Evolutionary conservation across 2,797 vertebrate species (phyloP), one percentile per base, ranked within the genome.

Genomic region (Cetoscarus ocellatus): DNA sequence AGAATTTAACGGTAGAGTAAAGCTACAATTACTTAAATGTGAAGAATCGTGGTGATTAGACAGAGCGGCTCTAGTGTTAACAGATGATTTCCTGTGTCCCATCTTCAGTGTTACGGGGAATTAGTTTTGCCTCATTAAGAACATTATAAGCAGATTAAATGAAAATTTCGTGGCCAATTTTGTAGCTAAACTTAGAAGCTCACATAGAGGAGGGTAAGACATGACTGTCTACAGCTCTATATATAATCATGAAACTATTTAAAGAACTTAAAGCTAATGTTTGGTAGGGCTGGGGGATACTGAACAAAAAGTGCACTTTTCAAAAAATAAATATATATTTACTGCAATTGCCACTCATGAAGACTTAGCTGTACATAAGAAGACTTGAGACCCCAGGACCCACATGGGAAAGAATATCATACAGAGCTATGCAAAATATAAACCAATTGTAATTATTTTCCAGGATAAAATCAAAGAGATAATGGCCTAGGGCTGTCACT

Each of bases 241-340:
- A 79, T 75, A 77, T 57, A 7, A 77, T 83, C 71, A 73, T 48
- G 42, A 79, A 86, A 81, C 47, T 65, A 82, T 72, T 76, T 72
- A 57, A 83, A 64, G 51, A 73, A 54, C 44, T 54, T 68, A 69
- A 35, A 75, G 69, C 67, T 43, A 27, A 2, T 27, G 27, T 27
- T 27, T 27, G 27, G 27, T 27, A 27, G 27, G 27, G 27, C 27
- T 27, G 27, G 27, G 27, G 4, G 27, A 27, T 27, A 27, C 2
- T 27, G 27, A 27, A 2, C 27, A 2, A 27, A 27, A 27, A 27
- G 27, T 2, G 27, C 27, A 27, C 27, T 27, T 27, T 2, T 27
- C 4, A 27, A 27, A 27, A 27, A 27, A 27, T 27, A 27, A 2
- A 27, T 27, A 27, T 27, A 27, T 27, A 27, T 27, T 27, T 27